Conservation (phyloP, 2,797 vertebrate genomes). For the Alosa sapidissima region DNA sequence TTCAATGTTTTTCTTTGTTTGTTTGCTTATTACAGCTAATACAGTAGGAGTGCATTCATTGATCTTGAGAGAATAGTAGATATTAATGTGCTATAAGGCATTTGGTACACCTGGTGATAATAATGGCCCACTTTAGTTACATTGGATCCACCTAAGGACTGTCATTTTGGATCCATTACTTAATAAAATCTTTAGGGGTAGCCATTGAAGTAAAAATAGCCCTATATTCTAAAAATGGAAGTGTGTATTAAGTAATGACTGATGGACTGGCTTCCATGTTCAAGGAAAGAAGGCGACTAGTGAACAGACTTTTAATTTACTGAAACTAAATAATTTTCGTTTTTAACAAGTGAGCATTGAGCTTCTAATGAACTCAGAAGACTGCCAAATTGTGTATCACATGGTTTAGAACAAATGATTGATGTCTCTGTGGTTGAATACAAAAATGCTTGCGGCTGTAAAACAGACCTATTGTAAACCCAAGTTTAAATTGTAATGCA, state of each 20-base stretch:
- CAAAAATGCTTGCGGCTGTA: background rate
- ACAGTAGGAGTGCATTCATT: background rate
- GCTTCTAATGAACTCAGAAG: background rate
- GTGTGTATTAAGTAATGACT: background rate
- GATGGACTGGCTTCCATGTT: background rate
- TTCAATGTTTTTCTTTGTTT: no score
- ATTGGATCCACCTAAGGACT: background rate
- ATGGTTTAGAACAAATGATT: background rate
- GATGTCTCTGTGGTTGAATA: background rate
- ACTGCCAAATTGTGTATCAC: background rate
- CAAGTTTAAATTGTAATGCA: background rate
- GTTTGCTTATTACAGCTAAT: background rate
- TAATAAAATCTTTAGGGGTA: no score
- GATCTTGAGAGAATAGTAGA: background rate
- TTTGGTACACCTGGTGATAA: background rate
- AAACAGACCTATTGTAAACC: background rate
- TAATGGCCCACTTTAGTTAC: background rate
- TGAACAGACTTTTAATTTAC: background rate
- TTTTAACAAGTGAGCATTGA: background rate
- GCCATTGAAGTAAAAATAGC: no score
- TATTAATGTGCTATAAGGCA: background rate
- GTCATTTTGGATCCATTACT: no score
- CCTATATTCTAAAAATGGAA: no score
- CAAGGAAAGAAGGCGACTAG: background rate
- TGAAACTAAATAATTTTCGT: background rate